Evolutionary conservation across 35 echinoderm and acorn worm genomes (phyloP).

Genomic region (Heliocidaris erythrogramma): DNA sequence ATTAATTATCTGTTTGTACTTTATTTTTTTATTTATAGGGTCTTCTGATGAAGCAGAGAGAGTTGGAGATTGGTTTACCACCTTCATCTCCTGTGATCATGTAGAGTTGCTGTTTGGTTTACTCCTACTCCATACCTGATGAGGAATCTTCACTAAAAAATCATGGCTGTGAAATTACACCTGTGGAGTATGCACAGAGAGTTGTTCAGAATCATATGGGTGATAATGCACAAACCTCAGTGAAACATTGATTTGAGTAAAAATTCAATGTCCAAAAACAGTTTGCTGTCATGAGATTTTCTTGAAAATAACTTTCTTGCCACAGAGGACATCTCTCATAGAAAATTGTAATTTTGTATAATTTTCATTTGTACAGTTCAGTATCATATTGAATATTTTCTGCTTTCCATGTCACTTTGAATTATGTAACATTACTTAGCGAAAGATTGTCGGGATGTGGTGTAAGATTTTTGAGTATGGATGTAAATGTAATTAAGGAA

Average conservation of each 20-base stretch:
- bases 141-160: neutral
- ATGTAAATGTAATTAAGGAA: neutral
- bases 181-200: neutral
- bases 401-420: neutral
- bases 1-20: neutral
- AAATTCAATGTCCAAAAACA: neutral
- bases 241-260: neutral
- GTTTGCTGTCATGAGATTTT: neutral
- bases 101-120: neutral
- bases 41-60: constrained; percentile 94
- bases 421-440: neutral
- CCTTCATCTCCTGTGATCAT: constrained; percentile 32
- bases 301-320: neutral
- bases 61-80: constrained; percentile 78
- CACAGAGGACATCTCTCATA: neutral
- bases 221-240: neutral
- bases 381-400: neutral
- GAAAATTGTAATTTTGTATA: neutral
- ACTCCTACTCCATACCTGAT: neutral
- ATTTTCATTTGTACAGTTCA: no score
- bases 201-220: neutral
- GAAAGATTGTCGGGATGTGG: neutral
- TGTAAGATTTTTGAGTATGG: neutral
- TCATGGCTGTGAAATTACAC: neutral
- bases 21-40: constrained; percentile 45